Conservation (phyloP, 2,888 invertebrate genomes). For the Agonum fuliginosum region DNA sequence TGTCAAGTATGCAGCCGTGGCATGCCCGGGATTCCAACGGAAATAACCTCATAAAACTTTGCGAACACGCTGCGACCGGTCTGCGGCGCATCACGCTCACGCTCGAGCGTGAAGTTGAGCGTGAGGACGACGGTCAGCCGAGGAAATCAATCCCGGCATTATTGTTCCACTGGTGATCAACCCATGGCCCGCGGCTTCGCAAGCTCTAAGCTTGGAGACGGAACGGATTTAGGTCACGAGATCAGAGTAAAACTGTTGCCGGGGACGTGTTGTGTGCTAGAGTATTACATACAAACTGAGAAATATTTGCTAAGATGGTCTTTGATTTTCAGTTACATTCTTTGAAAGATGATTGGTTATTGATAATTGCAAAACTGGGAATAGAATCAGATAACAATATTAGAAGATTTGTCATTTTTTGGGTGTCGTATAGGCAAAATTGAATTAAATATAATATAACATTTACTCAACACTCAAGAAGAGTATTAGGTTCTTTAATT, state of each 20-base stretch:
- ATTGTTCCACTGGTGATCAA: slow-evolving; percentile 33
- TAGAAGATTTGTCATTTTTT: too few relatives aligned
- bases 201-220: slow-evolving; percentile 4
- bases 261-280: neutral
- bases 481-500: too few relatives aligned
- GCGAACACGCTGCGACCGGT: slow-evolving; percentile 29
- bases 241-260: slow-evolving; percentile 26
- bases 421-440: too few relatives aligned
- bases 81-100: neutral
- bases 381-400: too few relatives aligned
- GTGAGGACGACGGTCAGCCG: neutral
- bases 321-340: too few relatives aligned
- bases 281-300: too few relatives aligned
- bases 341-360: neutral
- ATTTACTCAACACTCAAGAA: too few relatives aligned
- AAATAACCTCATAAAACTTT: slow-evolving; percentile 57
- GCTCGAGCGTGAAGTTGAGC: slow-evolving; percentile 18
- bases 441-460: too few relatives aligned
- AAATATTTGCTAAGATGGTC: too few relatives aligned
- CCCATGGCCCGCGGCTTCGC: neutral
- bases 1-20: slow-evolving; percentile 53
- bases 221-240: slow-evolving; percentile 30
- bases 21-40: slow-evolving; percentile 47
- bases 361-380: too few relatives aligned
- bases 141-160: slow-evolving; percentile 30